Conservation (phyloP, 2,888 invertebrate species). For the Parnassius orleans region DNA sequence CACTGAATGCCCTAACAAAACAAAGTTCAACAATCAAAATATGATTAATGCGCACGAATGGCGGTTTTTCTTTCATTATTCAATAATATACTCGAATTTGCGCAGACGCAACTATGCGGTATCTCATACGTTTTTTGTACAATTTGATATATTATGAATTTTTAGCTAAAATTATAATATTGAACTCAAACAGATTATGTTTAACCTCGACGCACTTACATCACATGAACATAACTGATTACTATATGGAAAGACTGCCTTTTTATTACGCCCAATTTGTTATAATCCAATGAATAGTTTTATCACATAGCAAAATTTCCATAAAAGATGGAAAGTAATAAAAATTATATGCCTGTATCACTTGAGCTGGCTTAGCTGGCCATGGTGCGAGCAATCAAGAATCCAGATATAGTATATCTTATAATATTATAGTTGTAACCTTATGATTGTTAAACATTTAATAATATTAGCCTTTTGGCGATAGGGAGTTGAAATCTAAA, state of each 20-base stretch:
- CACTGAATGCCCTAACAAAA: background rate
- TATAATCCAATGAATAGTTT: background rate
- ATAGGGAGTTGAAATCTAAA: conserved; percentile 5
- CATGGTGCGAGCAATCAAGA: background rate
- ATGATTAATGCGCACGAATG: background rate
- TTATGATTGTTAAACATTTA: conserved; percentile 5
- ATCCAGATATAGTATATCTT: conserved; percentile 10
- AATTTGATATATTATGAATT: no score
- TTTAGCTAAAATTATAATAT: no score
- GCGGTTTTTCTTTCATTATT: background rate
- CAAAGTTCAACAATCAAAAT: background rate
- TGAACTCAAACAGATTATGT: no score
- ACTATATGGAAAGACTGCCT: no score
- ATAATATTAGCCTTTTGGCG: conserved; percentile 1
- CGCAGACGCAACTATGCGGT: background rate
- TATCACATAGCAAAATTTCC: conserved; percentile 3
- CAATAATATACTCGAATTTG: background rate
- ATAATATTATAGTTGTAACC: conserved; percentile 7
- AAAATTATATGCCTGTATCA: conserved; percentile 20
- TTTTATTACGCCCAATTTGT: no score
- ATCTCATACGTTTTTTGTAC: no score
- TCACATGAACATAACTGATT: no score
- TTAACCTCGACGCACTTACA: no score
- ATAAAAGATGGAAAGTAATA: conserved; percentile 1
- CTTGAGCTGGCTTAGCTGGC: conserved; percentile 17